Conservation (phyloP, 2,888 invertebrate genomes). For the Isoperla grammatica region DNA sequence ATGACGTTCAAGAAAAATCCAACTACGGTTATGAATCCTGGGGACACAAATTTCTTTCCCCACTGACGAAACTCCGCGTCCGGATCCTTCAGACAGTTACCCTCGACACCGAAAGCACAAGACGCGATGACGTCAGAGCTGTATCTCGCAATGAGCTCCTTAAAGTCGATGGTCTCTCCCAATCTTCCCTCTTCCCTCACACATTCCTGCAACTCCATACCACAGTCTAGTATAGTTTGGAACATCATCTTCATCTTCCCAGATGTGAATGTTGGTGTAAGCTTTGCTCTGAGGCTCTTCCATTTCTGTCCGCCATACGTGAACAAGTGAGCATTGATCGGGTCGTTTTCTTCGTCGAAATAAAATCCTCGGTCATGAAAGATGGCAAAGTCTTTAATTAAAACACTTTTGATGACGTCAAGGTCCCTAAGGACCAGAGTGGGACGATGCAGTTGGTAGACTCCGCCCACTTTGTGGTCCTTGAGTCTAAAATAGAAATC, state of each 20-base stretch:
- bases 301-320: slow-evolving; percentile 48
- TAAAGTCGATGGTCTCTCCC: slow-evolving; percentile 4
- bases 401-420: slow-evolving; percentile 15
- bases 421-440: slow-evolving; percentile 39
- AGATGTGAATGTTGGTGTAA: slow-evolving; percentile 51
- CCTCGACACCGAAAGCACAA: slow-evolving; percentile 45
- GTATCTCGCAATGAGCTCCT: slow-evolving; percentile 25
- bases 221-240: slow-evolving; percentile 46
- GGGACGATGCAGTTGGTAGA: slow-evolving; percentile 39
- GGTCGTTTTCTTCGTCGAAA: slow-evolving; percentile 39
- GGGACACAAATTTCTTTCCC: not conserved
- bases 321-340: slow-evolving; percentile 43
- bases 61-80: slow-evolving; percentile 40
- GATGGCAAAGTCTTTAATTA: slow-evolving; percentile 13
- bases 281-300: slow-evolving; percentile 48
- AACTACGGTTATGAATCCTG: not conserved
- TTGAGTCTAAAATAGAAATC: slow-evolving; percentile 50
- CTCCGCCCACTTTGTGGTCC: slow-evolving; percentile 39
- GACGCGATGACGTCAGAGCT: slow-evolving; percentile 38
- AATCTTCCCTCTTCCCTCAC: slow-evolving; percentile 34
- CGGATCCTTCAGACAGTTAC: slow-evolving; percentile 37
- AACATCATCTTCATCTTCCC: slow-evolving; percentile 52
- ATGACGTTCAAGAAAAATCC: not conserved
- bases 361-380: slow-evolving; percentile 22
- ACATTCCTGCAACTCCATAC: slow-evolving; percentile 41